These are phyloP conservation scores for Lindbergichthys nudifrons DNA, from an alignment of 2,797 vertebrate species.

Conservation along the genomic window DNA sequence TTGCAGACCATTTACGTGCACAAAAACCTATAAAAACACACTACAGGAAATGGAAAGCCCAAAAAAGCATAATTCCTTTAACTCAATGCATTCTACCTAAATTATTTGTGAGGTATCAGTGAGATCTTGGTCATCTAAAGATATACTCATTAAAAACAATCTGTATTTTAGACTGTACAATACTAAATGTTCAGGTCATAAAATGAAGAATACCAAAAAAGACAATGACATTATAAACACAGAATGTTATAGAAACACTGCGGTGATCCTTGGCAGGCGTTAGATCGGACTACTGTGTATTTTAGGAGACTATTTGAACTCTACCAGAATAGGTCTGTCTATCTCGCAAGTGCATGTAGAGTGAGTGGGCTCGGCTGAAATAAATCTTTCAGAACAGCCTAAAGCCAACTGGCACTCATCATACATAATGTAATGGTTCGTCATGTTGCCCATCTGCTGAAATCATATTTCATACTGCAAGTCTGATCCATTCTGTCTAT, in stretches of 20 bases:
- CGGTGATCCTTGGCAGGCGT: slow-evolving; percentile 11
- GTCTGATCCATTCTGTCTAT: slow-evolving; percentile 50
- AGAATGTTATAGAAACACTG: not conserved
- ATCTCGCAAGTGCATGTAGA: slow-evolving; percentile 63
- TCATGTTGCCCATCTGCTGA: slow-evolving; percentile 69
- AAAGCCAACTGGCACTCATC: slow-evolving; percentile 75
- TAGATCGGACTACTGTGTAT: slow-evolving; percentile 43
- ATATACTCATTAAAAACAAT: not conserved
- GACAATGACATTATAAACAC: not conserved
- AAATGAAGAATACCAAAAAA: not conserved
- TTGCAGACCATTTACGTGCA: too few species aligned
- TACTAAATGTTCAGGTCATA: not conserved
- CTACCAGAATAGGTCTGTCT: slow-evolving; percentile 48
- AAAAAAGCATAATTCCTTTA: too few species aligned
- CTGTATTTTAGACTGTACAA: too few species aligned
- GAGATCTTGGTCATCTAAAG: not conserved
- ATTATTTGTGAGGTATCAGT: not conserved
- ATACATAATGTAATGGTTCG: slow-evolving; percentile 78
- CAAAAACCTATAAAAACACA: too few species aligned
- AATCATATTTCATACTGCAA: slow-evolving; percentile 51
- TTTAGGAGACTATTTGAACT: slow-evolving; percentile 49
- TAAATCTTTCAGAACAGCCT: slow-evolving; percentile 79
- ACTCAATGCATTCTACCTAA: not conserved
- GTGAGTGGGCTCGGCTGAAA: slow-evolving; percentile 74
- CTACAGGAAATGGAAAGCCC: too few species aligned